Conservation (phyloP, 2,888 invertebrate genomes). For the Drosophila affinis region DNA sequence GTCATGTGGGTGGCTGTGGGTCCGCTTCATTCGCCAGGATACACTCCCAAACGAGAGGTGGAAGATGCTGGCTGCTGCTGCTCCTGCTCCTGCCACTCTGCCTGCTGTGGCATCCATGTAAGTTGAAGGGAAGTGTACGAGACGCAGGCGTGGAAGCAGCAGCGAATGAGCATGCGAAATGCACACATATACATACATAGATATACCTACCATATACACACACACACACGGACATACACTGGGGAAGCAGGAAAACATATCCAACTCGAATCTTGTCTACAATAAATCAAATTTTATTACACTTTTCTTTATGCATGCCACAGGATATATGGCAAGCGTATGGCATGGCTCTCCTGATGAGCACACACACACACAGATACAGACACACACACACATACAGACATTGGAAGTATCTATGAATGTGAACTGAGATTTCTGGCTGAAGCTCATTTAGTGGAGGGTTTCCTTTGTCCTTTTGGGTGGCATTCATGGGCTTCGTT, state of each 20-base stretch:
- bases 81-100: conserved; percentile 57
- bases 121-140: conserved; percentile 33
- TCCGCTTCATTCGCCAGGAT: conserved; percentile 75
- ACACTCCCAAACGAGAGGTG: conserved; percentile 23
- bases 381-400: conserved; percentile 22
- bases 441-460: conserved; percentile 61
- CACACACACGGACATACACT: conserved; percentile 11
- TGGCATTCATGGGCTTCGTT: not conserved
- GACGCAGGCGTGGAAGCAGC: conserved; percentile 65
- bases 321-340: conserved; percentile 80
- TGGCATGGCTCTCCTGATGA: conserved; percentile 71
- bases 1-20: conserved; percentile 7
- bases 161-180: conserved; percentile 70
- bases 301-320: conserved; percentile 84
- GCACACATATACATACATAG: conserved; percentile 64
- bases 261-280: conserved; percentile 84
- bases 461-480: conserved; percentile 16
- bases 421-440: conserved; percentile 65
- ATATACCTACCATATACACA: conserved; percentile 39
- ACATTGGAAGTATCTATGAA: conserved; percentile 17
- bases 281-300: conserved; percentile 85
- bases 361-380: conserved; percentile 36
- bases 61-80: conserved; percentile 47
- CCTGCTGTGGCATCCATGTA: conserved; percentile 27
- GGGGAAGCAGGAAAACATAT: conserved; percentile 62